Evolutionary conservation across 2,888 invertebrate species (phyloP).

Genomic region (Caradrina kadenii): DNA sequence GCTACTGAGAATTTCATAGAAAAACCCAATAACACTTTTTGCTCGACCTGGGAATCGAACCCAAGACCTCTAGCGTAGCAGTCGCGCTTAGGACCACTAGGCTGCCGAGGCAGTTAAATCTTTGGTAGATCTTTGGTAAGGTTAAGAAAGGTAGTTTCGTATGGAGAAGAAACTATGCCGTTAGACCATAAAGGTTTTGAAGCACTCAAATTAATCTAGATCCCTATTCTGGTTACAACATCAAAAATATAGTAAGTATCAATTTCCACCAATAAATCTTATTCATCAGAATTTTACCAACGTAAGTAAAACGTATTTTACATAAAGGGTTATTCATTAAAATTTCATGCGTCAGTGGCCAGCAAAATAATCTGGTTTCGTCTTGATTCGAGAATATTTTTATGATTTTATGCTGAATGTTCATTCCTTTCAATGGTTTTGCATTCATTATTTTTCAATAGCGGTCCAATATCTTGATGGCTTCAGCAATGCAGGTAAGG

Average conservation of each 20-base stretch:
- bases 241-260: background rate
- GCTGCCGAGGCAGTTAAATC: no score
- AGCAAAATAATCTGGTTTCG: conserved; percentile 27
- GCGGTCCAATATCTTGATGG: conserved; percentile 25
- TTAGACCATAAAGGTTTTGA: no score
- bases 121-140: no score
- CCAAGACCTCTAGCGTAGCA: no score
- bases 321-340: conserved; percentile 39
- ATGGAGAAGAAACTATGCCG: no score
- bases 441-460: conserved; percentile 52
- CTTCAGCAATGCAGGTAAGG: conserved; percentile 34
- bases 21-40: no score
- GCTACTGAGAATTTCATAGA: no score
- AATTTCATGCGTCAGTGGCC: conserved; percentile 42
- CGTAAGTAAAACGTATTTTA: conserved; percentile 50
- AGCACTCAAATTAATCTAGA: no score
- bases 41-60: no score
- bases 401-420: conserved; percentile 30
- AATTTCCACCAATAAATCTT: background rate
- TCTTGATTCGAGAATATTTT: conserved; percentile 34
- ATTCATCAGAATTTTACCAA: conserved; percentile 2
- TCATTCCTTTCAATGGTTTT: conserved; percentile 25
- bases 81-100: no score
- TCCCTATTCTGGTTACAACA: background rate
- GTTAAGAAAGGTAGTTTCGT: no score